Base-by-base conservation (phyloP, 2,888 invertebrate species). In the Nematopogon swammerdamellus region DNA sequence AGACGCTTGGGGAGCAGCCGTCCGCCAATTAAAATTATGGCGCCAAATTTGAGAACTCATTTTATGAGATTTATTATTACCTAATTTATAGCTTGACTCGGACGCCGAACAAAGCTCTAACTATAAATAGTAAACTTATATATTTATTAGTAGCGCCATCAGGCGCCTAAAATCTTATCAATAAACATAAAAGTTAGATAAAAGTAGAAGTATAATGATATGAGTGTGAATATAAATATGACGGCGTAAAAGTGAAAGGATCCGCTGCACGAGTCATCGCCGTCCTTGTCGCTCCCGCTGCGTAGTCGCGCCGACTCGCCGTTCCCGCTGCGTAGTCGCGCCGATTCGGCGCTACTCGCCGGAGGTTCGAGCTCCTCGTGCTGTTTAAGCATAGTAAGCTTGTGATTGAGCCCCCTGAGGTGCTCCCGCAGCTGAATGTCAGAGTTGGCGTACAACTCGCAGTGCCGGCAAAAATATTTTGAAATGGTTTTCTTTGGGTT, bases 1-100 rank as follows among this genome's bases (percentile, higher is more conserved):
- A 70, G 75, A 74, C 77, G 80, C 80, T 80, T 79, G 80, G 80
- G 79, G 73, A 77, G 74, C 75, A 71, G 71, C 70, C 72, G 72
- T 77, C 79, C 74, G 69, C 77, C 79, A 77, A 80, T 80, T 79
- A 79, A 77, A 80, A 75, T 74, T 69, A 70, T 75, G 76, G 80
- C 80, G 80, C 77, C 74, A 80, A 79, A 77, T 80, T 79, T 76
- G 72, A 80, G 72, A 19, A 18, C 46, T 10, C 25, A 25, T 25
- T 6, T 36, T 36, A 36, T 14, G 36, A 36, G 19, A 19, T 44
- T 19, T 44, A 19, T 44, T 44, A 19, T 44, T 44, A 8, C 19
- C 11, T 44, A 17, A 17, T 44, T 44, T 10, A 36, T 14, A 36
- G n/a, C 36, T 36, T 4, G 11, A 14, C 36, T 36, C 36, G n/a